phyloP scores from a whole-genome alignment of 2,888 invertebrate genomes.

The Plutella xylostella region DNA sequence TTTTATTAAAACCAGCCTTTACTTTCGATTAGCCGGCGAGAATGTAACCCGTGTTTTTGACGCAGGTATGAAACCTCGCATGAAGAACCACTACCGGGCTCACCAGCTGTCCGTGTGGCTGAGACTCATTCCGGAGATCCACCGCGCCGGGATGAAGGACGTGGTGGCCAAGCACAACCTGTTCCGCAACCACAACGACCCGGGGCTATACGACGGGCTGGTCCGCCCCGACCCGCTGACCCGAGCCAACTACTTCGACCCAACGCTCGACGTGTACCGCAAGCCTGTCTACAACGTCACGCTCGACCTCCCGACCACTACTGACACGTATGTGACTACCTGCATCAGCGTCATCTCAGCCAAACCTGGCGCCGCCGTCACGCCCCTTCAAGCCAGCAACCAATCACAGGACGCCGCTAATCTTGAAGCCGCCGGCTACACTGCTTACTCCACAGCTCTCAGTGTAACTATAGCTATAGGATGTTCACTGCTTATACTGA shows the following conservation, averaged over 20 bases:
- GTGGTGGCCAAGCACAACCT: constrained; percentile 90
- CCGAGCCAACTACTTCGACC: constrained; percentile 73
- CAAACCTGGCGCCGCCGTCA: constrained; percentile 69
- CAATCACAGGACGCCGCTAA: constrained; percentile 83
- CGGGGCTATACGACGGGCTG: constrained; percentile 89
- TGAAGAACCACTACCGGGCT: constrained; percentile 96
- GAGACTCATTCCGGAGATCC: constrained; percentile 91
- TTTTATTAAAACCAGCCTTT: no score
- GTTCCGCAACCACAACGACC: constrained; percentile 90
- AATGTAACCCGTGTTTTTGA: no score
- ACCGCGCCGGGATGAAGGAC: constrained; percentile 90
- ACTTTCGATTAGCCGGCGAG: no score
- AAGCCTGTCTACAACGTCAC: constrained; percentile 70
- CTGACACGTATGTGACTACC: constrained; percentile 76
- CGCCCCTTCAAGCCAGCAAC: constrained; percentile 63
- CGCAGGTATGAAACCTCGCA: constrained; percentile 90
- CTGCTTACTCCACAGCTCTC: constrained; percentile 80
- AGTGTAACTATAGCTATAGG: constrained; percentile 86
- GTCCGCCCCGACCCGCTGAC: constrained; percentile 87
- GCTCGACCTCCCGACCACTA: constrained; percentile 60
- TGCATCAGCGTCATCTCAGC: constrained; percentile 79
- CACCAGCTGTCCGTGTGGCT: constrained; percentile 97
- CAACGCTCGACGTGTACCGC: constrained; percentile 72
- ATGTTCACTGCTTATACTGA: constrained; percentile 82
- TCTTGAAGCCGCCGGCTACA: constrained; percentile 81